Base-by-base conservation (phyloP, 2,113 vertebrate genomes). In the Cepphus grylle region DNA sequence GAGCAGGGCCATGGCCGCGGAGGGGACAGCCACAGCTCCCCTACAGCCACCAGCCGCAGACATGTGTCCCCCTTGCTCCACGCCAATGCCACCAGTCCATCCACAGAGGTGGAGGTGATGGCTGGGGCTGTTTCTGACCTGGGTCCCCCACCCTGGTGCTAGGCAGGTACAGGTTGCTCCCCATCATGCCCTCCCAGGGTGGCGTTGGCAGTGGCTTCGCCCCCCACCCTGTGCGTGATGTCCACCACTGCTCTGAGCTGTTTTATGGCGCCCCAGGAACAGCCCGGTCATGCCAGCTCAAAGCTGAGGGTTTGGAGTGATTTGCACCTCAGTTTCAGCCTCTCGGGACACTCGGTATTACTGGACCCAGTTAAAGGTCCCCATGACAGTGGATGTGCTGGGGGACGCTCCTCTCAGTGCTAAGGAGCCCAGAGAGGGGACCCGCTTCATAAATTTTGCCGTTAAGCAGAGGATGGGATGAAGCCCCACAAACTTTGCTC, bases 391-490 rank as follows among this genome's bases (percentile, higher is more conserved):
- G 9, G 53, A 12, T 11, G 19, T 45, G 38, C 22, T 73, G 66
- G 16, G 50, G 30, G 0, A 22, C 0, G 0, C 8, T 53, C 20
- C 11, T 20, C 27, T 30, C 26, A 18, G 47, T 55, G 40, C 26
- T 19, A 9, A 36, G 52, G 32, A n/a, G 12, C 50, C 6, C 40
- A 23, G 53, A 17, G 18, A 40, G 25, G 34, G 38, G 34, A 18
- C 15, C 17, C 26, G 14, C 16, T 3, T 4, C 23, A 0, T 2
- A 16, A 43, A 49, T 26, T 40, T 53, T 13, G 2, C 5, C 0
- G 0, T 20, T 34, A 19, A 70, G 15, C 6, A 8, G 36, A 36
- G 38, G 4, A 47, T 4, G 36, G 55, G 27, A 30, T 67, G 42
- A 53, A 80, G 34, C 3, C 36, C 11, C 9, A 15, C 15, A 8